These are phyloP conservation scores for Panthera leo DNA, from an alignment of 2,113 vertebrate genomes.

Conservation along the genomic window DNA sequence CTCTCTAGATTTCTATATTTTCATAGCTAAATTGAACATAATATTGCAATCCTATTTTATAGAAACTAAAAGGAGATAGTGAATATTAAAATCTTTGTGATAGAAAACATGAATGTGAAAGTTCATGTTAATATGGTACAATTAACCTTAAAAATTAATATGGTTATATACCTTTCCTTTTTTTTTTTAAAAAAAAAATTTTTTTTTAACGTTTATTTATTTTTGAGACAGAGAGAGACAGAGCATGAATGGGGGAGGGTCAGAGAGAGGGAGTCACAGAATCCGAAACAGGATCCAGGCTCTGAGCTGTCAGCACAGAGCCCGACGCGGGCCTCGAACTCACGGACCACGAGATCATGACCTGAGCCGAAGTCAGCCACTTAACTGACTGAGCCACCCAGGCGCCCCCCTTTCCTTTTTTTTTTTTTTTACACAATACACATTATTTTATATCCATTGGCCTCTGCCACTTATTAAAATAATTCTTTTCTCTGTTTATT, in stretches of 20 bases:
- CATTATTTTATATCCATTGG: not conserved
- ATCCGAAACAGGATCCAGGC: too few relatives aligned
- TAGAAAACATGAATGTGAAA: not conserved
- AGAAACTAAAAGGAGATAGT: slow-evolving; percentile 7
- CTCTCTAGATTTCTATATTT: slow-evolving; percentile 12
- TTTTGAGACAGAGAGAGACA: too few relatives aligned
- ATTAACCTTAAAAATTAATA: not conserved
- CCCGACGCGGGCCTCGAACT: too few relatives aligned
- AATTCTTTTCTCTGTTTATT: slow-evolving; percentile 27
- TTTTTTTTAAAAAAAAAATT: too few relatives aligned
- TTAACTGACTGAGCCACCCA: too few relatives aligned
- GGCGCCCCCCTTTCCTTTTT: too few relatives aligned
- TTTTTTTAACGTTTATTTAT: too few relatives aligned
- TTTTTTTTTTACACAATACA: not conserved
- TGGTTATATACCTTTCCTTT: not conserved
- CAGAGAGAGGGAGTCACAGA: too few relatives aligned
- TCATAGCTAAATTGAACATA: not conserved
- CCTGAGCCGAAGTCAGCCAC: too few relatives aligned
- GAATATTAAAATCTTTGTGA: slow-evolving; percentile 1
- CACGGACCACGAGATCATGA: too few relatives aligned
- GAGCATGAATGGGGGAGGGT: too few relatives aligned
- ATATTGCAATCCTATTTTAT: not conserved
- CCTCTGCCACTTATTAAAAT: not conserved
- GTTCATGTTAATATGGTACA: not conserved
- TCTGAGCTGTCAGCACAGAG: too few relatives aligned